Percentiles rank a stretch among this genome's conserved stretches.
Evolutionary conservation across 2,888 invertebrate genomes (phyloP).

Genomic region (Euzophera pinguis): DNA sequence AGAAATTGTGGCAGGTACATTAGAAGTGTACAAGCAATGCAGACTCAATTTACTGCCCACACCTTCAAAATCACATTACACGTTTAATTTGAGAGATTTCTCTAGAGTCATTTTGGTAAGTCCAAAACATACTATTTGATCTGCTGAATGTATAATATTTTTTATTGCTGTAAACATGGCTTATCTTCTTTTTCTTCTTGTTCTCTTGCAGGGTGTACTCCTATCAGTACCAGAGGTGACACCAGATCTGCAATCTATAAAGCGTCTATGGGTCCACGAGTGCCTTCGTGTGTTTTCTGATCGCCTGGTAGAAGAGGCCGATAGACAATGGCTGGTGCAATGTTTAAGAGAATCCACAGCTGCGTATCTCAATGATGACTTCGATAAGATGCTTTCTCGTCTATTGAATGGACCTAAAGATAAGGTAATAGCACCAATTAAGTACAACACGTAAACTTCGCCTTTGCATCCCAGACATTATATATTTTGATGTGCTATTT

Average conservation of each 20-base stretch:
- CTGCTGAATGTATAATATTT: too few relatives aligned
- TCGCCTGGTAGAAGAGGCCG: conserved; percentile 91
- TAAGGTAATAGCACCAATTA: conserved; percentile 34
- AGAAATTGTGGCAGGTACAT: conserved; percentile 91
- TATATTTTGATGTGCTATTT: too few relatives aligned
- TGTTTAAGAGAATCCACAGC: conserved; percentile 83
- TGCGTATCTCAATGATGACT: conserved; percentile 81
- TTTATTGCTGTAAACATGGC: too few relatives aligned
- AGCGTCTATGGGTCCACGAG: conserved; percentile 96
- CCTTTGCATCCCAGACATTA: too few relatives aligned
- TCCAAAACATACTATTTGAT: too few relatives aligned
- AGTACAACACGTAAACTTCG: too few relatives aligned
- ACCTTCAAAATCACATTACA: conserved; percentile 95
- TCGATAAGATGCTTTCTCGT: conserved; percentile 85
- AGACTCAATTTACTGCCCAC: conserved; percentile 92
- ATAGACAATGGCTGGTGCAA: conserved; percentile 89
- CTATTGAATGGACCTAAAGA: conserved; percentile 58
- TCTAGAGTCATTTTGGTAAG: conserved; percentile 91
- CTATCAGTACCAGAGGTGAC: conserved; percentile 96
- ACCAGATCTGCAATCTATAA: conserved; percentile 90
- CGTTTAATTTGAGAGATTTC: conserved; percentile 96
- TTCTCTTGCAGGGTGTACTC: conserved; percentile 85
- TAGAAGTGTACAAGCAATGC: conserved; percentile 92
- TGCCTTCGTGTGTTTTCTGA: conserved; percentile 95
- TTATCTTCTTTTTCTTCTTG: too few relatives aligned